Evolutionary conservation across 2,888 invertebrate genomes (phyloP), one percentile per base, ranked within the genome.

Genomic region (Microctonus brassicae): DNA sequence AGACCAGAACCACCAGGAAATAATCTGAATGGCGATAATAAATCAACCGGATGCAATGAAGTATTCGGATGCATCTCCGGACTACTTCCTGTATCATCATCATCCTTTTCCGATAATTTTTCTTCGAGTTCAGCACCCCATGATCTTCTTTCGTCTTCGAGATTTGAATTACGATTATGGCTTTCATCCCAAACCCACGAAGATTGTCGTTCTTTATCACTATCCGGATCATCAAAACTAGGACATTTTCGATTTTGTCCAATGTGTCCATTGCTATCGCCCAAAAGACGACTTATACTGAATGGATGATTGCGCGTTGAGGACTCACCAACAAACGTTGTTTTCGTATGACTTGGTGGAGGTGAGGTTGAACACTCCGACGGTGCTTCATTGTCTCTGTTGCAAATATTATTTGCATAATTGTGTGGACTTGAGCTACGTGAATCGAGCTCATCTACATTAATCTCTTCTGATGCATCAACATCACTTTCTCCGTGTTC

Each of bases 381-480:
- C 36, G 81, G 79, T 17, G 76, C 78, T 47, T 73, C 75, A 47
- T 75, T 76, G 34, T 72, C 65, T 11, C 74, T 67, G 39, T 77
- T 75, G 52, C 74, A 71, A 10, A 72, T 72, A 53, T 70, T 70
- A 75, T 62, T 66, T 26, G 77, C 63, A 69, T 82, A 85, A 69
- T 83, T 84, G 0, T 79, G 80, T 11, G 84, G 82, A 67, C 84
- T 82, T 73, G 83, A 84, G 72, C 84, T 86, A 17, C 83, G 81
- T 47, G 87, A 85, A 70, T 85, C 85, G 3, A 84, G 81, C 66
- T 86, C 87, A 73, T 87, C 87, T 47, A 87, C 87, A 77, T 87
- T 87, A 70, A 87, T 87, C 81, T 87, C 87, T 79, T 86, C 87
- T 74, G 84, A 82, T 65, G 84, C 82, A 72, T 86, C 87, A 72